Percentiles rank a stretch among this genome's conserved stretches.
Evolutionary conservation across 2,113 vertebrate species (phyloP).

Genomic region (Rousettus leschenaultii): DNA sequence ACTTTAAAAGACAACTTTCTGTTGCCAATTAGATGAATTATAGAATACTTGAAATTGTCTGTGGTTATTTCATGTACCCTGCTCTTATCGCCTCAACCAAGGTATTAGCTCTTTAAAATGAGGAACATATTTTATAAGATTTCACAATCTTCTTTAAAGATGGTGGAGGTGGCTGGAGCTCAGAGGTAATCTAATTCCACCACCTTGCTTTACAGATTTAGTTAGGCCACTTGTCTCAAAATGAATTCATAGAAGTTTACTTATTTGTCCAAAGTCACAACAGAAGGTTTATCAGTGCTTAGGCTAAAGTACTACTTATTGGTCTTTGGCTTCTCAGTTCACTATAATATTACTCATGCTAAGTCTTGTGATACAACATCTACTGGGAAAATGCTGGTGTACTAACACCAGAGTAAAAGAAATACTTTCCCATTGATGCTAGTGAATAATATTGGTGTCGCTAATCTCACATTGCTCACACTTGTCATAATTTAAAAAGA

Average conservation of each 20-base stretch:
- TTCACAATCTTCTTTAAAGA: not conserved
- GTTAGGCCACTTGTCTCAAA: not conserved
- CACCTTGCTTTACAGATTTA: not conserved
- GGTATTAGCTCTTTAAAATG: not conserved
- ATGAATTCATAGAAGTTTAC: not conserved
- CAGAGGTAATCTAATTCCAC: not conserved
- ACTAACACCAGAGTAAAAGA: too few relatives aligned
- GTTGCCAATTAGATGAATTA: not conserved
- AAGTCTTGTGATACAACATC: not conserved
- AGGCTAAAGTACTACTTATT: not conserved
- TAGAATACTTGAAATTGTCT: not conserved
- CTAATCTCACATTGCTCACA: too few relatives aligned
- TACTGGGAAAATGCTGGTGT: too few relatives aligned
- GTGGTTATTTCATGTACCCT: not conserved
- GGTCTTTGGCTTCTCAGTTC: not conserved
- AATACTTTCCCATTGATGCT: too few relatives aligned
- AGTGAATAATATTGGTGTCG: too few relatives aligned
- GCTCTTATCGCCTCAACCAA: not conserved
- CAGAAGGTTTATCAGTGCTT: not conserved
- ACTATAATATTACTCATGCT: not conserved
- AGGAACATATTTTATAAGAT: not conserved
- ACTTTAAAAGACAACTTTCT: not conserved
- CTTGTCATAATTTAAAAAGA: too few relatives aligned
- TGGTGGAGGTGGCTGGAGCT: too few relatives aligned
- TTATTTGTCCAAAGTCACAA: not conserved